Conservation (phyloP, 2,797 vertebrate genomes). For the Nothura maculosa region DNA sequence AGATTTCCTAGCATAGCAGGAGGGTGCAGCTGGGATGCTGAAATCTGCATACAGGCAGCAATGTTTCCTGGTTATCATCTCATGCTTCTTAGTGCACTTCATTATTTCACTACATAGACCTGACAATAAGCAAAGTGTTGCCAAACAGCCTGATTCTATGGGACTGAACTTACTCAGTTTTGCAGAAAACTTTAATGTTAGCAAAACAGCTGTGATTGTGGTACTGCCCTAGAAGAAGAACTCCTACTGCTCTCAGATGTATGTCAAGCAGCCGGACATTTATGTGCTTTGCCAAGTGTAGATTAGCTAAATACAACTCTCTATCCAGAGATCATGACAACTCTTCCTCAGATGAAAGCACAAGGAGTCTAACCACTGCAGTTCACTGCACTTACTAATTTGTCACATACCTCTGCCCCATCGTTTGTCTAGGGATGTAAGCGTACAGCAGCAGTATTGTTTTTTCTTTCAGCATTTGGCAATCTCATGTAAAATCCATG, state of each 20-base stretch:
- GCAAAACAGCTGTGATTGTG: background rate
- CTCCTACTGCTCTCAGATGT: background rate
- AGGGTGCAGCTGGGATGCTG: background rate
- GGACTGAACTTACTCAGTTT: background rate
- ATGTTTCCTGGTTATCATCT: background rate
- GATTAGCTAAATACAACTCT: background rate
- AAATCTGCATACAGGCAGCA: background rate
- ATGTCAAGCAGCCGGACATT: background rate
- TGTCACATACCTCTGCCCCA: background rate
- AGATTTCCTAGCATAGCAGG: background rate
- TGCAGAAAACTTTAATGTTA: background rate
- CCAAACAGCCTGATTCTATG: background rate
- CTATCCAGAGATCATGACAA: background rate
- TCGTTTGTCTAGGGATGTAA: background rate
- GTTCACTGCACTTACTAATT: background rate
- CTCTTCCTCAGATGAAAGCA: background rate
- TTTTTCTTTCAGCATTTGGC: background rate
- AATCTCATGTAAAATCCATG: background rate
- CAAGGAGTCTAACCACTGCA: background rate
- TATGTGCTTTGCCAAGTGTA: background rate
- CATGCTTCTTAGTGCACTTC: background rate
- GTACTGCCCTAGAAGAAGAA: background rate
- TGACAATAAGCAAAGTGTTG: background rate
- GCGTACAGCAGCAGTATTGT: fast-evolving
- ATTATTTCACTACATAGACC: background rate